Percentiles rank a stretch among this genome's conserved stretches.
phyloP scores from a whole-genome alignment of 1,140 invertebrate species.

The Aphidius gifuensis region DNA sequence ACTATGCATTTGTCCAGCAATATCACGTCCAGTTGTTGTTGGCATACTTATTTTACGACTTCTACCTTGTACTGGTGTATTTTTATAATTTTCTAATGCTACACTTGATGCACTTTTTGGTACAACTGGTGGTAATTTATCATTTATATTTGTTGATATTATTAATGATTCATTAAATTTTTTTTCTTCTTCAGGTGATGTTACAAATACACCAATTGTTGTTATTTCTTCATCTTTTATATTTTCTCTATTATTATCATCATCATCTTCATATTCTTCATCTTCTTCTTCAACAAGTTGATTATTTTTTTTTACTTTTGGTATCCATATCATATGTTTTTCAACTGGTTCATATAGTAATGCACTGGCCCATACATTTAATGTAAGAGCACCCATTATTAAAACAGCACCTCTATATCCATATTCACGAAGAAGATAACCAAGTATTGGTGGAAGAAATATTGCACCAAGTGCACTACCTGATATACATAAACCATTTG shows the following conservation, averaged over 20 bases:
- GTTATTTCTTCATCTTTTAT: slow-evolving; percentile 25
- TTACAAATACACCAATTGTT: slow-evolving; percentile 20
- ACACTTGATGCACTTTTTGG: slow-evolving; percentile 59
- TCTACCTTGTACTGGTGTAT: slow-evolving; percentile 47
- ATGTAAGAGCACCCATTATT: slow-evolving; percentile 75
- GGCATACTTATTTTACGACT: slow-evolving; percentile 59
- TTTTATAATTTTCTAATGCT: slow-evolving; percentile 56
- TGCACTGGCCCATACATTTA: slow-evolving; percentile 81
- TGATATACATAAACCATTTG: slow-evolving; percentile 86
- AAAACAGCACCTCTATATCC: slow-evolving; percentile 78
- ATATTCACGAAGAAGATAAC: slow-evolving; percentile 67
- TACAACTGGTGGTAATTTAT: slow-evolving; percentile 34
- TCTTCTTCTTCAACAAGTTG: slow-evolving; percentile 45
- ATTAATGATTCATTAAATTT: slow-evolving; percentile 26
- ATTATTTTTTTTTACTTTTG: slow-evolving; percentile 33
- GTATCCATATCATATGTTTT: slow-evolving; percentile 67
- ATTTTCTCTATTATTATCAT: slow-evolving; percentile 41
- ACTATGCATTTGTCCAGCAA: slow-evolving; percentile 57
- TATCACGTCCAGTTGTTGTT: slow-evolving; percentile 45
- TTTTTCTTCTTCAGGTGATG: slow-evolving; percentile 34
- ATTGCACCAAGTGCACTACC: slow-evolving; percentile 82
- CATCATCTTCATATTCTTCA: slow-evolving; percentile 30
- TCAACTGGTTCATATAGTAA: slow-evolving; percentile 81
- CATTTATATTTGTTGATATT: slow-evolving; percentile 11
- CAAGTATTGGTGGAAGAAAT: slow-evolving; percentile 72